Percentiles rank a stretch among this genome's conserved stretches.
These are phyloP conservation scores for Probaryconus sp. DNA, from an alignment of 1,140 invertebrate species.

Conservation along the genomic window DNA sequence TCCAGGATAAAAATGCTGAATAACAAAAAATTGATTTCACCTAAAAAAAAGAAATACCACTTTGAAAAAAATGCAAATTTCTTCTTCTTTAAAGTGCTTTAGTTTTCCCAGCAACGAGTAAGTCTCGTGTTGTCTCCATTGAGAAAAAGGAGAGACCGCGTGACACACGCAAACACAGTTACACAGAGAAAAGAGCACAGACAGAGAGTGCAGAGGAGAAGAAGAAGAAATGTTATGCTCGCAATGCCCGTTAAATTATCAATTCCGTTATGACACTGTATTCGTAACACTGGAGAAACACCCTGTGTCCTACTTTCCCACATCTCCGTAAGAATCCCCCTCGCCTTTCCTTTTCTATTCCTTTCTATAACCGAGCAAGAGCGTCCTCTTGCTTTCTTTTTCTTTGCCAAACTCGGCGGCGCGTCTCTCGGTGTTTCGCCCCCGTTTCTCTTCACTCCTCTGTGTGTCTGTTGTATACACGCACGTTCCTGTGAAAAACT, in stretches of 20 bases:
- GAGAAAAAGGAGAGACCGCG: slow-evolving; percentile 53
- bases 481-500: slow-evolving; percentile 12
- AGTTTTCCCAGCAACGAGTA: slow-evolving; percentile 35
- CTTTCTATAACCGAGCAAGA: slow-evolving; percentile 42
- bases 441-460: slow-evolving; percentile 3
- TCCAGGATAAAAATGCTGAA: no score
- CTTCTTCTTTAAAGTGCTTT: slow-evolving; percentile 15
- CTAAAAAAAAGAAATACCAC: no score
- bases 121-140: slow-evolving; percentile 70
- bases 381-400: slow-evolving; percentile 44
- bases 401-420: slow-evolving; percentile 49
- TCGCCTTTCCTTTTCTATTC: slow-evolving; percentile 28
- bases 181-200: slow-evolving; percentile 19
- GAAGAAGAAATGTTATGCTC: slow-evolving; percentile 69
- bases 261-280: slow-evolving; percentile 75
- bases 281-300: slow-evolving; percentile 74
- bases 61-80: no score
- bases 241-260: slow-evolving; percentile 76
- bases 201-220: slow-evolving; percentile 58
- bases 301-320: slow-evolving; percentile 65
- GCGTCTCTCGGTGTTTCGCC: slow-evolving; percentile 31
- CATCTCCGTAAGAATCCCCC: slow-evolving; percentile 64
- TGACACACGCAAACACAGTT: slow-evolving; percentile 47
- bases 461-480: background rate
- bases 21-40: no score